A percentile compares a stretch with the other conserved stretches of the same genome.
phyloP scores from a whole-genome alignment of 2,888 invertebrate genomes.

The Sarcophaga subvicina region DNA sequence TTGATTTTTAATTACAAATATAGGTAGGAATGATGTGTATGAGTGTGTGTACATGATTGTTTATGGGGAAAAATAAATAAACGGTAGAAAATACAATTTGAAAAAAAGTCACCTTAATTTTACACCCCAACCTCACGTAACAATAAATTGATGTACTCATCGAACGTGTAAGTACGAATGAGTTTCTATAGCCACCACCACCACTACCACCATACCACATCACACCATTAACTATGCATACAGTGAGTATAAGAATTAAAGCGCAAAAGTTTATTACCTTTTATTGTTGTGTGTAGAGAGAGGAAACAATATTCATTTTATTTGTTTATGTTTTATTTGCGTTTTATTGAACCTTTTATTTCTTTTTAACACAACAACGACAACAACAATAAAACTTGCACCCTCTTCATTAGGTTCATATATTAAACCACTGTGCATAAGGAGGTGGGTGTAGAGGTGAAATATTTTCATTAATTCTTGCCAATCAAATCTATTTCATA shows the following conservation, averaged over 20 bases:
- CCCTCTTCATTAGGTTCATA: too few species aligned
- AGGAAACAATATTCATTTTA: slow-evolving; percentile 3
- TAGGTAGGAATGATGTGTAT: too few species aligned
- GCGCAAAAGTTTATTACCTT: neutral
- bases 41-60: too few species aligned
- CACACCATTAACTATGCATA: neutral
- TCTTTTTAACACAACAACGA: neutral
- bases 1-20: too few species aligned
- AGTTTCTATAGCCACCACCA: too few species aligned
- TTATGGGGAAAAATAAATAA: too few species aligned
- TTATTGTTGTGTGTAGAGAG: neutral
- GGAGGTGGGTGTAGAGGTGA: neutral
- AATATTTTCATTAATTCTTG: neutral
- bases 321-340: slow-evolving; percentile 39
- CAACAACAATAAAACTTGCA: too few species aligned
- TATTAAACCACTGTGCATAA: too few species aligned
- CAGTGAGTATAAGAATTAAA: neutral
- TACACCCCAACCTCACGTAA: slow-evolving; percentile 1
- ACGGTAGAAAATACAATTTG: too few species aligned
- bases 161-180: neutral
- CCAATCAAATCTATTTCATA: neutral
- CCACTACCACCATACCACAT: too few species aligned
- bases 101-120: neutral
- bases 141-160: slow-evolving; percentile 4
- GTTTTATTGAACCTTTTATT: slow-evolving; percentile 41